A percentile compares a stretch with the other conserved stretches of the same genome.
Conservation (phyloP, 2,888 invertebrate genomes). For the Erebia palarica region DNA sequence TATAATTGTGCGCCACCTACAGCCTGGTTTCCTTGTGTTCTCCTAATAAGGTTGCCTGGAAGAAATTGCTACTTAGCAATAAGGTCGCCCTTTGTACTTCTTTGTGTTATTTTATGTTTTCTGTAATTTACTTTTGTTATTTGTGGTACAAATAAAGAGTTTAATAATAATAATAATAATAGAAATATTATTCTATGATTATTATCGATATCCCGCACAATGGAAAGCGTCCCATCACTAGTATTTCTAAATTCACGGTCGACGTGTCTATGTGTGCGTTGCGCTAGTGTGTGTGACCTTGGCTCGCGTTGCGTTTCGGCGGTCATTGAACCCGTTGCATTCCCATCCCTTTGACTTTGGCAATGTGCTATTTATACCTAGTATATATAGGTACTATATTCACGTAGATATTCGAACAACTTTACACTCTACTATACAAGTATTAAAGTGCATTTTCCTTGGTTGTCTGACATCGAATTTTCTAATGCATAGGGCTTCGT, state of each 20-base stretch:
- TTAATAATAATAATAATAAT: too few species aligned
- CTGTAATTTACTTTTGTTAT: too few species aligned
- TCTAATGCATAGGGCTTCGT: not conserved
- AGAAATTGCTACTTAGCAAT: too few species aligned
- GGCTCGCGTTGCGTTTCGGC: constrained; percentile 74
- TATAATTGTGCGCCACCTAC: too few species aligned
- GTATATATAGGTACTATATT: constrained; percentile 29
- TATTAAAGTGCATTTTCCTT: not conserved
- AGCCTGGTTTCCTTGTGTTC: too few species aligned
- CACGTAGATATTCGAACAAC: not conserved
- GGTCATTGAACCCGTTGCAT: constrained; percentile 75
- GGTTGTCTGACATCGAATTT: not conserved
- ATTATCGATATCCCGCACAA: constrained; percentile 27
- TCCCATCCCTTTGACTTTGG: constrained; percentile 76
- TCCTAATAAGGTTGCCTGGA: too few species aligned
- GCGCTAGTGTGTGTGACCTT: constrained; percentile 77
- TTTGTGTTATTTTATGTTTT: too few species aligned
- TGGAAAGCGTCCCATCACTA: constrained; percentile 55
- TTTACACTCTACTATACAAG: not conserved
- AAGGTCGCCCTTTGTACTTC: too few species aligned
- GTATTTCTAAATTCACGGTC: constrained; percentile 79
- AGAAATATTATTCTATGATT: not conserved
- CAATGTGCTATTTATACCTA: constrained; percentile 45
- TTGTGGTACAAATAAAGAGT: too few species aligned
- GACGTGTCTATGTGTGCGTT: constrained; percentile 57